A percentile compares a stretch with the other conserved stretches of the same genome.
These are phyloP conservation scores for Pocillopora damicornis DNA, from an alignment of 64 coral and sea anemone species.

Conservation along the genomic window DNA sequence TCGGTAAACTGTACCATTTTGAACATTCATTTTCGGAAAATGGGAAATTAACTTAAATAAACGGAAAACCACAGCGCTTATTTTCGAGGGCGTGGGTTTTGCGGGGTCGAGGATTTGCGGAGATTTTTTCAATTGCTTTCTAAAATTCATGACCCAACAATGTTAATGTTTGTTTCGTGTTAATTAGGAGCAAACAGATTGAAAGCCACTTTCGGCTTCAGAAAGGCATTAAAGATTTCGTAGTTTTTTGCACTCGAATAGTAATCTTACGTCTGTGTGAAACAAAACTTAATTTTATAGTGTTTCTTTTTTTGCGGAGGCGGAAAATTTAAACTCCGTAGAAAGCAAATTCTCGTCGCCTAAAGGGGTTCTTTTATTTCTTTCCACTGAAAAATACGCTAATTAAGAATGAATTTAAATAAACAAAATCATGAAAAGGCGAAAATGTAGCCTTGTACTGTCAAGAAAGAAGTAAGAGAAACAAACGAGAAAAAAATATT, in stretches of 20 bases:
- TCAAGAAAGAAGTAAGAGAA: neutral
- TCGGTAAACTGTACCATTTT: neutral
- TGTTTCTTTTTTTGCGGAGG: neutral
- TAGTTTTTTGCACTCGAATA: neutral
- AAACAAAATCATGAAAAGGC: neutral
- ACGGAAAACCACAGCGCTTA: neutral
- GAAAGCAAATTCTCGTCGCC: neutral
- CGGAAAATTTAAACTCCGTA: neutral
- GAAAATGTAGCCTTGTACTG: neutral
- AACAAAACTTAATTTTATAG: neutral
- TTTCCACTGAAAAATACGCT: neutral
- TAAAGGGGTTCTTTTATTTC: neutral
- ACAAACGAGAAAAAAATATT: neutral
- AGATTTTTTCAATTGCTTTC: neutral
- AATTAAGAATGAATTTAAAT: neutral
- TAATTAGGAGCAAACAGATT: neutral
- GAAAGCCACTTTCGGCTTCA: neutral
- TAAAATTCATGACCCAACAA: slow-evolving; percentile 16
- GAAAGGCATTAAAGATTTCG: neutral
- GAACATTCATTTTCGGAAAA: neutral
- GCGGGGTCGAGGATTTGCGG: neutral
- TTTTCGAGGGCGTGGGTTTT: neutral
- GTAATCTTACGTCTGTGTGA: neutral
- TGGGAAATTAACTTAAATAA: neutral
- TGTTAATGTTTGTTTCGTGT: neutral